Base-by-base conservation (phyloP, 2,113 vertebrate genomes). In the Apodemus speciosus region DNA sequence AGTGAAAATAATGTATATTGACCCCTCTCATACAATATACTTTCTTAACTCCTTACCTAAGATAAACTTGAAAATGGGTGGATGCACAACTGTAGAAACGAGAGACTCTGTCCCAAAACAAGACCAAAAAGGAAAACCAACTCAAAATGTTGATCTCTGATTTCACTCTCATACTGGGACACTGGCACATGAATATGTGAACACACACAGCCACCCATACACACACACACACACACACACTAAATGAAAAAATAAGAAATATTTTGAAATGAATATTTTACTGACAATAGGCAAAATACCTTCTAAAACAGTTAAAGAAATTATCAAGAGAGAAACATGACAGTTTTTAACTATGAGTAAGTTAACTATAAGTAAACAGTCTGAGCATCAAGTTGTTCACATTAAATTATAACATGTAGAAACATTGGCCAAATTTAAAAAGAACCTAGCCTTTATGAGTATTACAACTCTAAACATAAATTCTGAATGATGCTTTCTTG, bases 141-240 rank as follows among this genome's bases (percentile, higher is more conserved):
- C 21, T 9, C 21, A 15, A 58, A 13, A 4, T 1, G 0, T 81
- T 83, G 58, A 43, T 1, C 58, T 40, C 38, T 60, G 38, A 40
- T 0, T 3, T 30, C 3, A 27, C 20, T 25, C 3, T 14, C 16
- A 21, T 81, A 9, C 35, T 25, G 6, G 14, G 35, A 1, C n/a
- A 27, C 11, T 27, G 15, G 13, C 1, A 0, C 13, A 4, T 4
- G 6, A 35, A 80, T 58, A 35, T 53, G 4, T 11, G 9, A n/a
- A 1, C 1, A n/a, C 2, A 1, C n/a, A 80, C 35, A 38, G 35
- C 56, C 20, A 56, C 32, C 23, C n/a, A 71, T n/a, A 40, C 18
- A 60, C 58, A 60, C 58, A 60, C 58, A 60, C 6, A 8, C n/a
- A 80, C 53, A 38, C 35, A 80, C 20, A 53, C 9, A 25, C 18